Percentiles rank a stretch among this genome's conserved stretches.
Evolutionary conservation across 30 jellyfish, hydroid and myxozoan species (phyloP).

Genomic region (Turritopsis rubra): DNA sequence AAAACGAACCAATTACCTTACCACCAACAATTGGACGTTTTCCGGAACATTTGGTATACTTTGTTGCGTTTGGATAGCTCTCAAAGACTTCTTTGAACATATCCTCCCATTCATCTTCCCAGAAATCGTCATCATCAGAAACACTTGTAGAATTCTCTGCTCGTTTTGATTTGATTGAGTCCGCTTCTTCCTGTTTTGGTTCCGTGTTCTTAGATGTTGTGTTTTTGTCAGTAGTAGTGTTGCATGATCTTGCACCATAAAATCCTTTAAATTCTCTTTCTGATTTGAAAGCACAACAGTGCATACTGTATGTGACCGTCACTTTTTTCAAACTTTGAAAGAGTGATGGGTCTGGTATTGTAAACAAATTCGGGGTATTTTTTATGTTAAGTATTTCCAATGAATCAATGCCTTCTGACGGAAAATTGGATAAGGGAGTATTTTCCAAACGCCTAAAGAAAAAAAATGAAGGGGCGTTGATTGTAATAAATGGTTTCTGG

Average conservation of each 20-base stretch:
- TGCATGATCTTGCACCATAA: background rate
- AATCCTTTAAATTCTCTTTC: slow-evolving; percentile 13
- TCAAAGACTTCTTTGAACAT: slow-evolving; percentile 30
- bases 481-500: background rate
- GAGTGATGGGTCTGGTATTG: slow-evolving; percentile 77
- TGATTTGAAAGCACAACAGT: slow-evolving; percentile 86
- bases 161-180: background rate
- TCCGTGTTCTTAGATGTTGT: background rate
- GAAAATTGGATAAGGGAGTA: slow-evolving; percentile 6
- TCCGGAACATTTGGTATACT: slow-evolving; percentile 22
- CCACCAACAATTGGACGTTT: slow-evolving; percentile 36
- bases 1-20: background rate
- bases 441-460: background rate
- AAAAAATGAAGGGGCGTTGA: background rate
- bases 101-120: no score
- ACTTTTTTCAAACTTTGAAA: slow-evolving; percentile 49
- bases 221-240: background rate
- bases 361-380: slow-evolving; percentile 53
- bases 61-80: slow-evolving; percentile 32
- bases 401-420: slow-evolving; percentile 49
- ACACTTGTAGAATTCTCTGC: background rate
- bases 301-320: slow-evolving; percentile 84
- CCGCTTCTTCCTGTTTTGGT: background rate
- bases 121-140: slow-evolving; percentile 22
- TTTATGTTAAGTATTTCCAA: slow-evolving; percentile 46